A percentile compares a stretch with the other conserved stretches of the same genome.
Evolutionary conservation across 2,888 invertebrate genomes (phyloP).

Genomic region (Podotricha telesiphe): DNA sequence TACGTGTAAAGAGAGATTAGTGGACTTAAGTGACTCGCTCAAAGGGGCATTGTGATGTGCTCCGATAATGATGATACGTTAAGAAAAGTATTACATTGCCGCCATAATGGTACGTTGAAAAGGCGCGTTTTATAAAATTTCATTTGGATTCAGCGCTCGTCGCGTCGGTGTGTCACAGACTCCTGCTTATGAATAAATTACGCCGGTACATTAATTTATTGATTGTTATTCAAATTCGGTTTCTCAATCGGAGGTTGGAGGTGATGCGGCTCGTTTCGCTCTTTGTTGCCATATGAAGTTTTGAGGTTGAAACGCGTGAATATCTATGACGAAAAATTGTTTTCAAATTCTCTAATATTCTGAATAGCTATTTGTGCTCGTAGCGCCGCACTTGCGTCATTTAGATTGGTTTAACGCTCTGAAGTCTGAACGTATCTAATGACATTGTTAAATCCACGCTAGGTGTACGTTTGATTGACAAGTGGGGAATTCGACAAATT

Average conservation of each 20-base stretch:
- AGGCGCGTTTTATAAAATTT: constrained; percentile 78
- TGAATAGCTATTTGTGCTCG: constrained; percentile 52
- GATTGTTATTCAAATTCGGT: constrained; percentile 83
- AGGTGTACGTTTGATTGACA: constrained; percentile 54
- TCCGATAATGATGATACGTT: constrained; percentile 79
- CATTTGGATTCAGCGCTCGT: constrained; percentile 79
- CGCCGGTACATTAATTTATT: constrained; percentile 81
- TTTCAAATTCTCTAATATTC: constrained; percentile 60
- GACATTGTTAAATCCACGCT: constrained; percentile 53
- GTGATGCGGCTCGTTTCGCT: constrained; percentile 72
- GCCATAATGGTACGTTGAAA: constrained; percentile 73
- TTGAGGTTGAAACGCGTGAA: constrained; percentile 64
- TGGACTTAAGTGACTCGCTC: constrained; percentile 73
- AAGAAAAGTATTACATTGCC: constrained; percentile 78
- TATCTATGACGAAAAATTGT: constrained; percentile 62
- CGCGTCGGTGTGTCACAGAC: constrained; percentile 69
- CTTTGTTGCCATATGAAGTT: constrained; percentile 65
- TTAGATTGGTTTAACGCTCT: constrained; percentile 53
- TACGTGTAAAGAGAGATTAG: constrained; percentile 81
- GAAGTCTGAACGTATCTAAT: constrained; percentile 54
- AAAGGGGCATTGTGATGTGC: constrained; percentile 75
- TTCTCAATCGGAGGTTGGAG: constrained; percentile 82
- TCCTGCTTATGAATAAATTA: constrained; percentile 80
- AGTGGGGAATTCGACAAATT: constrained; percentile 56
- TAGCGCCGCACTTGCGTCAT: constrained; percentile 59